Conservation (phyloP, 1,140 invertebrate genomes). For the Drosophila lacteicornis region DNA sequence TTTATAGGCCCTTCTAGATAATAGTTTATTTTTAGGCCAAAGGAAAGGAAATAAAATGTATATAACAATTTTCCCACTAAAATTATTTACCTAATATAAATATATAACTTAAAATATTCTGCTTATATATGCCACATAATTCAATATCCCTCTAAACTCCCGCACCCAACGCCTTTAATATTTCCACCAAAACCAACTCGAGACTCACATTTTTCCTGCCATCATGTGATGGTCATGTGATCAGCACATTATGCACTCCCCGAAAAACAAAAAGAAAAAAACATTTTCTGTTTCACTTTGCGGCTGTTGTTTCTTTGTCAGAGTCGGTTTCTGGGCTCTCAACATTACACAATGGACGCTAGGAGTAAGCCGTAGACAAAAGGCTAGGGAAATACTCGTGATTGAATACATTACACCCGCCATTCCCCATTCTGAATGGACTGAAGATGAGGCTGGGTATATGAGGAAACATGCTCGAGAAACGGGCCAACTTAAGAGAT, state of each 20-base stretch:
- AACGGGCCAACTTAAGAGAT: conserved; percentile 16
- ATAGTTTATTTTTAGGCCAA: too few species aligned
- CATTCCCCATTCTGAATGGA: conserved; percentile 1
- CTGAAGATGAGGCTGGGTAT: background rate
- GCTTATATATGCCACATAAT: background rate
- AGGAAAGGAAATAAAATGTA: too few species aligned
- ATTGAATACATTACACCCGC: conserved; percentile 40
- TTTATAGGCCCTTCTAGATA: too few species aligned
- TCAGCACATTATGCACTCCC: conserved; percentile 39
- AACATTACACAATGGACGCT: conserved; percentile 48
- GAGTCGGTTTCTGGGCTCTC: conserved; percentile 57
- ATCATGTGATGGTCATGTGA: conserved; percentile 36
- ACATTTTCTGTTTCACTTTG: conserved; percentile 28
- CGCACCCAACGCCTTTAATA: too few species aligned
- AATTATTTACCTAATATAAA: too few species aligned
- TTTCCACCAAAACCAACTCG: background rate
- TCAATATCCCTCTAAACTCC: background rate
- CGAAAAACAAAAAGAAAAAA: conserved; percentile 6
- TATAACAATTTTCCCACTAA: too few species aligned
- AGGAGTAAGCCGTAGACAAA: conserved; percentile 32
- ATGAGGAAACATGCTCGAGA: conserved; percentile 39
- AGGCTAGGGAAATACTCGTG: conserved; percentile 28
- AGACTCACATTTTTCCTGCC: background rate
- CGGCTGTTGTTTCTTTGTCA: conserved; percentile 45
- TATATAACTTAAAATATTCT: too few species aligned